Evolutionary conservation across 1,140 invertebrate genomes (phyloP), one percentile per base, ranked within the genome.

Genomic region (Camponotus floridanus): DNA sequence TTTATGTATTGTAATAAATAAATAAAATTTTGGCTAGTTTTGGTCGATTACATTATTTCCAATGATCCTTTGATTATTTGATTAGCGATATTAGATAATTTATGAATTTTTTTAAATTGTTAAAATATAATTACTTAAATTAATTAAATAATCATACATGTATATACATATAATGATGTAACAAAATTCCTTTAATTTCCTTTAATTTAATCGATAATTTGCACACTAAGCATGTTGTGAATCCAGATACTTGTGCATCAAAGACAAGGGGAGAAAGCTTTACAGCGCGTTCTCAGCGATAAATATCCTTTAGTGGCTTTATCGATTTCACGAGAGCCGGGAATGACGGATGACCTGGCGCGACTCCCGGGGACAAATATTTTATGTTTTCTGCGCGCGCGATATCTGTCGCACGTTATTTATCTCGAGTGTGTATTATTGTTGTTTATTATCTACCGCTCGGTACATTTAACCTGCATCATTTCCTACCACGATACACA

Each of bases 401-500:
- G 87, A 88, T 91, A 92, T 92, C 88, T 87, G 83, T 85, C 90
- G 79, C 11, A 78, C 65, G 90, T 94, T 94, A 93, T 94, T 93
- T 92, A 93, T 92, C 90, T 91, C 86, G 85, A 86, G 89, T 87
- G 88, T 91, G 90, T 92, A 94, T 93, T 93, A 94, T 93, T 91
- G 92, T 92, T 92, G 90, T 93, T 92, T 93, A 93, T 93, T 93
- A 94, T 93, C 92, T 92, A 67, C 83, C 70, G 78, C 90, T 93
- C 93, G 93, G 87, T 94, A 93, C 93, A 93, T 94, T 94, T 93
- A 94, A 93, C 93, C 90, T 88, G 89, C 90, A 86, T 92, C 92
- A 90, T 91, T 93, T 92, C 90, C 88, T 81, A 13, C 62, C 57
- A 42, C 79, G 79, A 51, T 51, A 76, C 55, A 65, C 85, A 89